phyloP scores from a whole-genome alignment of 1,140 invertebrate genomes.

The Calephelis virginiensis region DNA sequence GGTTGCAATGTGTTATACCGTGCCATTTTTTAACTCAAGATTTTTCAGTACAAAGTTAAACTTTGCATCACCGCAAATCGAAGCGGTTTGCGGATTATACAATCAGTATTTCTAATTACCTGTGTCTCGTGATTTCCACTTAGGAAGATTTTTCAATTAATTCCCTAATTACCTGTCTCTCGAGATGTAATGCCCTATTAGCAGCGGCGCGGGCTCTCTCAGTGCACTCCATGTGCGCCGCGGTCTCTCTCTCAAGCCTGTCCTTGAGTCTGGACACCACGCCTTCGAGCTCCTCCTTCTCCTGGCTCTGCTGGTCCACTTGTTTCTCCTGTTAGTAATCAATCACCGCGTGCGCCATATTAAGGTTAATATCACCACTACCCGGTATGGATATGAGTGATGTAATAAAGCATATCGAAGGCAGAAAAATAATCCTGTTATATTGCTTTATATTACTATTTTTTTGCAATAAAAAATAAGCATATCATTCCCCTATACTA shows the following conservation, averaged over 20 bases:
- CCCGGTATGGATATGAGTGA: slow-evolving; percentile 20
- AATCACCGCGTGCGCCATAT: slow-evolving; percentile 25
- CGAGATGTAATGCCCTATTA: slow-evolving; percentile 85
- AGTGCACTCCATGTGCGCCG: slow-evolving; percentile 91
- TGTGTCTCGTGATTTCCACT: too few species aligned
- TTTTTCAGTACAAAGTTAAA: too few species aligned
- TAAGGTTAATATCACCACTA: slow-evolving; percentile 15
- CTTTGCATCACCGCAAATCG: too few species aligned
- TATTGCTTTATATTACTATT: too few species aligned
- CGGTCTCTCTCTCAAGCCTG: slow-evolving; percentile 93
- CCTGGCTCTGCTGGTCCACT: slow-evolving; percentile 91
- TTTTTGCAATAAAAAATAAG: too few species aligned
- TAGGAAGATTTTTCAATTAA: too few species aligned
- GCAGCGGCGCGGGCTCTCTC: slow-evolving; percentile 88
- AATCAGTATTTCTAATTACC: too few species aligned
- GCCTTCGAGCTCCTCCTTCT: slow-evolving; percentile 95
- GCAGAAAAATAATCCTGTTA: neutral
- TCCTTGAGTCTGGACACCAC: slow-evolving; percentile 91
- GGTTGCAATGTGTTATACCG: too few species aligned
- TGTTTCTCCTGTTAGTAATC: slow-evolving; percentile 86
- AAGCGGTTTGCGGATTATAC: too few species aligned
- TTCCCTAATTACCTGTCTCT: slow-evolving; percentile 71
- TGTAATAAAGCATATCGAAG: slow-evolving; percentile 9
- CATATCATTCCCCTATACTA: too few species aligned
- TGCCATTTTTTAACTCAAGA: too few species aligned